Conservation (phyloP, 2,888 invertebrate genomes). For the Limnephilus lunatus region DNA sequence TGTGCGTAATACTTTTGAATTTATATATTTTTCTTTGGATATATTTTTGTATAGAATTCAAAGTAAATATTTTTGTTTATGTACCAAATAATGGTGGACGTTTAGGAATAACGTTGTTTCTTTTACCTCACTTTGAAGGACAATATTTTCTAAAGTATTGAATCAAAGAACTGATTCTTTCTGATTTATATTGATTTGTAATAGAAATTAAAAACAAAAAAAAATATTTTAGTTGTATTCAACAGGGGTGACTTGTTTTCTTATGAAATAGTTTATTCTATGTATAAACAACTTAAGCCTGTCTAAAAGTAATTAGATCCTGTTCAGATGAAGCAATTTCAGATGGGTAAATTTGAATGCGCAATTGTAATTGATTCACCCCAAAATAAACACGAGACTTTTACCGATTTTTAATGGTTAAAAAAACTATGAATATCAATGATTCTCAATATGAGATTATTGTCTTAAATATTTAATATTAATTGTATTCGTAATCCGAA, state of each 20-base stretch:
- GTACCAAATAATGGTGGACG: not conserved
- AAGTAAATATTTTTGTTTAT: not conserved
- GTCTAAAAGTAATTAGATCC: not conserved
- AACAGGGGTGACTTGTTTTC: not conserved
- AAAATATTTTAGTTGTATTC: not conserved
- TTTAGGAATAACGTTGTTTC: not conserved
- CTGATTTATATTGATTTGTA: not conserved
- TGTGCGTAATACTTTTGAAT: conserved; percentile 2
- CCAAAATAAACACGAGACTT: not conserved
- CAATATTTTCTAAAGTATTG: not conserved
- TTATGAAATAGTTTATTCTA: not conserved
- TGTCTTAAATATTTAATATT: not conserved
- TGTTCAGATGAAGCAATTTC: not conserved
- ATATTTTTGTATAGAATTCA: conserved; percentile 2
- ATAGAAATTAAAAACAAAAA: not conserved
- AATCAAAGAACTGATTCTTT: not conserved
- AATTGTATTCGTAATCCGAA: not conserved
- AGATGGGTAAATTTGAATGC: not conserved
- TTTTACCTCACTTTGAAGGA: not conserved
- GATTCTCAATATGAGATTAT: not conserved
- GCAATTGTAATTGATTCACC: not conserved
- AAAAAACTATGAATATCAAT: not conserved
- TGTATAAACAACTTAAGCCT: not conserved
- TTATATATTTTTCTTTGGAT: not conserved
- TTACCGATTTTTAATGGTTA: not conserved